Conservation (phyloP, 2,797 vertebrate genomes). For the Myotis findleyi region DNA sequence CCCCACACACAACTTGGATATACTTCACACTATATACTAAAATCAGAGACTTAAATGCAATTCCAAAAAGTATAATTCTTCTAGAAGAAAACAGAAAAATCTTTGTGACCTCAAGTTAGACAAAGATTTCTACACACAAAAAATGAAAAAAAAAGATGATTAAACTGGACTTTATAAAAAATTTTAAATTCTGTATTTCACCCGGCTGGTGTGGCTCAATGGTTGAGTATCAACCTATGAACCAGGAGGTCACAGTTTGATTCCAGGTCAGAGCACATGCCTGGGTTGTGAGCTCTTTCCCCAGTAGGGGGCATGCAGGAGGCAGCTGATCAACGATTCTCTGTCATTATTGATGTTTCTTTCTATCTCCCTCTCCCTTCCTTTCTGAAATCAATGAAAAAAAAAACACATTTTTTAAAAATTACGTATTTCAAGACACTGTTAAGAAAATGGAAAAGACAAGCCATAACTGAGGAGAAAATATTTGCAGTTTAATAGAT, state of each 20-base stretch:
- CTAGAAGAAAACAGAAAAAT: neutral
- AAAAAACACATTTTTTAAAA: too few relatives aligned
- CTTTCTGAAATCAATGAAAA: too few relatives aligned
- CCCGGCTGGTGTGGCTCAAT: too few relatives aligned
- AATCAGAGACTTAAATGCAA: neutral
- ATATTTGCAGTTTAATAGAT: neutral
- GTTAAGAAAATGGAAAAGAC: slow-evolving; percentile 8
- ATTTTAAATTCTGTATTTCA: neutral
- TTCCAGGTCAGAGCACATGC: too few relatives aligned
- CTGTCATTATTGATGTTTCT: too few relatives aligned
- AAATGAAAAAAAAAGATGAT: neutral
- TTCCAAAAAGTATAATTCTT: neutral
- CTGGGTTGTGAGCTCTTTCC: too few relatives aligned
- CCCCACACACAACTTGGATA: neutral
- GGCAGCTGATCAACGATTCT: too few relatives aligned
- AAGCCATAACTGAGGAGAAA: neutral
- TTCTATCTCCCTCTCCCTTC: too few relatives aligned
- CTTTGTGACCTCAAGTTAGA: neutral
- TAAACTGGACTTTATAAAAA: neutral
- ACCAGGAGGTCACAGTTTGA: too few relatives aligned
- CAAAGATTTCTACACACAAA: neutral
- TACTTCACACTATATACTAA: neutral
- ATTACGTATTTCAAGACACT: neutral
- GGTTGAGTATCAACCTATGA: too few relatives aligned
- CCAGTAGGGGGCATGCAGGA: too few relatives aligned